Conservation (phyloP, 92 coral and sea anemone genomes). For the Virgularia gustaviana region DNA sequence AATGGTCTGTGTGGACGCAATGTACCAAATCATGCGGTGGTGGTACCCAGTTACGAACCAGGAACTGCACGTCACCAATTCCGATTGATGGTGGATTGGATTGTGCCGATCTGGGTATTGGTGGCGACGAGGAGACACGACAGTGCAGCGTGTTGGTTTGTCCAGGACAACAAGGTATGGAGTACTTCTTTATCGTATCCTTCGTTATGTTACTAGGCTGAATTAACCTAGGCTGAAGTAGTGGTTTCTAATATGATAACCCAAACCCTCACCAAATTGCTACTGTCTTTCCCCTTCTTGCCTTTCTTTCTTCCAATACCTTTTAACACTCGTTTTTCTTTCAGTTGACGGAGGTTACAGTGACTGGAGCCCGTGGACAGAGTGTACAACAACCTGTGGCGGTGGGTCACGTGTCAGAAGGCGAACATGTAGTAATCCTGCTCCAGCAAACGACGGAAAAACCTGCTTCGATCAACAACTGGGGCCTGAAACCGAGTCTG, state of each 20-base stretch:
- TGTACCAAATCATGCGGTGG: constrained; percentile 94
- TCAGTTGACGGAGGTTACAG: constrained; percentile 83
- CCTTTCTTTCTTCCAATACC: background rate
- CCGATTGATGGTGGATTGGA: constrained; percentile 91
- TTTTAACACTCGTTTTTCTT: background rate
- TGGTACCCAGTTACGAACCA: constrained; percentile 72
- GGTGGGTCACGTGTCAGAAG: constrained; percentile 83
- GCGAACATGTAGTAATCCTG: constrained; percentile 75
- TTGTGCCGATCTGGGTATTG: constrained; percentile 67
- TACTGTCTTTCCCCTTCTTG: background rate
- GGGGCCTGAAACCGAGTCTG: constrained; percentile 72
- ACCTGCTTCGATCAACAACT: constrained; percentile 81
- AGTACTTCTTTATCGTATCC: background rate
- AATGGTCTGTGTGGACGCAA: constrained; percentile 76
- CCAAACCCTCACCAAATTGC: too few relatives aligned
- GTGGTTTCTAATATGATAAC: too few relatives aligned
- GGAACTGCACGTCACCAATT: constrained; percentile 79
- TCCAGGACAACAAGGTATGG: constrained; percentile 88
- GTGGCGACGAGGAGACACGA: constrained; percentile 71
- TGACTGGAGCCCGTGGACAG: constrained; percentile 76
- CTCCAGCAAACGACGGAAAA: constrained; percentile 89
- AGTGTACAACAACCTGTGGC: constrained; percentile 87
- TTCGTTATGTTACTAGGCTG: background rate
- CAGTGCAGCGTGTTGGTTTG: constrained; percentile 71
- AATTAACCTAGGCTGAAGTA: too few relatives aligned